phyloP scores from a whole-genome alignment of 2,888 invertebrate genomes.

The Andrena minutula region DNA sequence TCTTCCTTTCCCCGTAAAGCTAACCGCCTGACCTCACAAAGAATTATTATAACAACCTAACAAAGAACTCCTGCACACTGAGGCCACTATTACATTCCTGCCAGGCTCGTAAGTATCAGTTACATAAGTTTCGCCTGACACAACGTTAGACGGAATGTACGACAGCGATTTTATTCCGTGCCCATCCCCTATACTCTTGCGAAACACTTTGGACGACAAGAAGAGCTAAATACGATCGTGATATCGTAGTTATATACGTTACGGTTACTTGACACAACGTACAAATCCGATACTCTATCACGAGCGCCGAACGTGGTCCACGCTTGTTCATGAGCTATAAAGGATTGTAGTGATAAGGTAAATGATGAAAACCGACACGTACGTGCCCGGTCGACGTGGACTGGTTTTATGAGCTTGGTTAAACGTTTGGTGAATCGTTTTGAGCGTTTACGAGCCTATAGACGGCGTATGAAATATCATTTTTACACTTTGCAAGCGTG shows the following conservation, averaged over 20 bases:
- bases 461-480: slow-evolving; percentile 43
- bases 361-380: slow-evolving; percentile 73
- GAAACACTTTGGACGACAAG: slow-evolving; percentile 44
- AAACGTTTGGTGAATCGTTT: slow-evolving; percentile 63
- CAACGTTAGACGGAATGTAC: slow-evolving; percentile 17
- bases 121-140: slow-evolving; percentile 1
- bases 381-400: slow-evolving; percentile 65
- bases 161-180: not conserved
- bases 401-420: slow-evolving; percentile 63
- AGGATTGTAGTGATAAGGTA: slow-evolving; percentile 73
- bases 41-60: no score
- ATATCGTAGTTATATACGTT: slow-evolving; percentile 61
- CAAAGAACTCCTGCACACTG: not conserved
- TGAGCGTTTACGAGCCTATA: slow-evolving; percentile 50
- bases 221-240: slow-evolving; percentile 52
- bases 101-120: slow-evolving; percentile 8
- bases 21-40: no score
- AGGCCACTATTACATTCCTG: not conserved
- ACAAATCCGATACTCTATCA: slow-evolving; percentile 72
- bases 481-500: slow-evolving; percentile 29
- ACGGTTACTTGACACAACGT: slow-evolving; percentile 66
- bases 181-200: slow-evolving; percentile 16
- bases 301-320: slow-evolving; percentile 50
- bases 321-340: slow-evolving; percentile 71
- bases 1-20: not conserved